Evolutionary conservation across 2,888 invertebrate genomes (phyloP).

Genomic region (Lepidochrysops patricia): DNA sequence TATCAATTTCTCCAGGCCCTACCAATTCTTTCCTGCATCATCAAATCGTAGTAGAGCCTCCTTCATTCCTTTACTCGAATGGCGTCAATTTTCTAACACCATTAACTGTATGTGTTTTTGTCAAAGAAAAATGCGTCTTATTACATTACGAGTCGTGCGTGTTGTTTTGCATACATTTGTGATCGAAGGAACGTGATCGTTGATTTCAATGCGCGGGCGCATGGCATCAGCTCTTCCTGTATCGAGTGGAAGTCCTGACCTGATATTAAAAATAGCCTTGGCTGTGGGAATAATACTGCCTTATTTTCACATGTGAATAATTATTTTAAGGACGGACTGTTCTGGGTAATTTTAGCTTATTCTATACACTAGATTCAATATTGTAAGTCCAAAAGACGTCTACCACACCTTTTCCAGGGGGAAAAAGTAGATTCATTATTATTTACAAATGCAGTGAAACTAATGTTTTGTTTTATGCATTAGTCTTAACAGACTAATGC

Average conservation of each 20-base stretch:
- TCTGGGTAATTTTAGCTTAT: background rate
- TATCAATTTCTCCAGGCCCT: no score
- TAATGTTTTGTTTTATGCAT: no score
- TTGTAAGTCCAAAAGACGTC: no score
- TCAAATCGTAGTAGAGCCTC: conserved; percentile 33
- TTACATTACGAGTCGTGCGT: conserved; percentile 49
- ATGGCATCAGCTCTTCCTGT: conserved; percentile 19
- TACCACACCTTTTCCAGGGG: no score
- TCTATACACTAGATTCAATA: no score
- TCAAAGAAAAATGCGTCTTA: conserved; percentile 66
- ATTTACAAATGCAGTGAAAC: no score
- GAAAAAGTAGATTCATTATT: no score
- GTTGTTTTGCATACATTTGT: conserved; percentile 41
- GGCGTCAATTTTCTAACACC: conserved; percentile 58
- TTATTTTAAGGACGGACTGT: background rate
- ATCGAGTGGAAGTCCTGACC: conserved; percentile 12
- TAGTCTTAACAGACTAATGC: no score
- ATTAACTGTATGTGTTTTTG: conserved; percentile 56
- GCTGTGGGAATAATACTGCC: conserved; percentile 2
- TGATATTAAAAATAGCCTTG: conserved; percentile 11
- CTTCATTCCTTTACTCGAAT: conserved; percentile 25
- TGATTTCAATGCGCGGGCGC: conserved; percentile 29
- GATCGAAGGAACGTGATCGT: conserved; percentile 30
- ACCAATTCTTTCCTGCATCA: no score
- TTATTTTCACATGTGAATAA: background rate